Base-by-base conservation (phyloP, 2,888 invertebrate species). In the Tetramorium bicarinatum region DNA sequence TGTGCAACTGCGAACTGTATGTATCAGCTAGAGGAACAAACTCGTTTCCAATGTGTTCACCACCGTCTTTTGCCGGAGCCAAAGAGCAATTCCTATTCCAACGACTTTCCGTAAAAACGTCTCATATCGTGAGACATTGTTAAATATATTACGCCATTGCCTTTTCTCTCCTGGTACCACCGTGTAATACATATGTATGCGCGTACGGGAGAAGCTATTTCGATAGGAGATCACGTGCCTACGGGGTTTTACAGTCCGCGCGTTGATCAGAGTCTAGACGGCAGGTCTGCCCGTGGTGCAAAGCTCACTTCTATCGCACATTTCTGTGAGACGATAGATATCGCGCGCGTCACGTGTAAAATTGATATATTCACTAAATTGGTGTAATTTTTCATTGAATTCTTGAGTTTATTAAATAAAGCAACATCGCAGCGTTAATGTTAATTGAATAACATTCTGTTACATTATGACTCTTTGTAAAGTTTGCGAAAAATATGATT, bases 11-110 rank as follows among this genome's bases (percentile, higher is more conserved):
- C 56, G 25, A 61, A 29, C 64, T 72, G 69, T 83, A 72, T 61
- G 83, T 85, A 88, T 83, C 84, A 64, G 77, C 85, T 85, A 80
- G 83, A 87, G 87, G 86, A 90, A 79, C 90, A 89, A 89, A 90
- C 90, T 90, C 89, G 88, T 90, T 90, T 88, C 87, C 90, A 85
- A 90, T 89, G 90, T 90, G 90, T 85, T 86, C 88, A 82, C 81
- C 82, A 62, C 67, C 62, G 59, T 61, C 77, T 74, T 71, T 52
- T 52, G 25, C 47, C 82, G 34, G 71, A 83, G 86, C 90, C 90
- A 92, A 92, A 85, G 88, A 91, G 92, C 93, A 89, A 93, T 94
- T 94, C 85, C 92, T 93, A 94, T 94, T 93, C 94, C 91, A 94
- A 93, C 92, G 94, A 94, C 93, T 93, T 90, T 93, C 91, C 92